Evolutionary conservation across 1,140 invertebrate genomes (phyloP).

Genomic region (Diabrotica undecimpunctata): DNA sequence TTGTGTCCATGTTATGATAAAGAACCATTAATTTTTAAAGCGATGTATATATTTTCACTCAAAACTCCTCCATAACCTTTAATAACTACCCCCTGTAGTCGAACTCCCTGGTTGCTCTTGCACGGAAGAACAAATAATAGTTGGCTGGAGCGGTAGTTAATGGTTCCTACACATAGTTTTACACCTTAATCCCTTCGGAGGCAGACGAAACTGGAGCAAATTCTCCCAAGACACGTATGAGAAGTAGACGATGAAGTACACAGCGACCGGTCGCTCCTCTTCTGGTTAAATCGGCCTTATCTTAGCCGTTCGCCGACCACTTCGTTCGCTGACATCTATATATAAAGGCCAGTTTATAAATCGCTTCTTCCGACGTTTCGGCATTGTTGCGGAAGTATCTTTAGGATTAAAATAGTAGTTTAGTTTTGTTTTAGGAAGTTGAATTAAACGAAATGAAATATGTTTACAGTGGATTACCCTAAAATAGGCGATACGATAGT

Average conservation of each 20-base stretch:
- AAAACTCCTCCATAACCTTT: too few relatives aligned
- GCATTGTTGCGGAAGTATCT: not conserved
- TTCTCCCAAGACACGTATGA: not conserved
- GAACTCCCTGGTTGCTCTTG: too few relatives aligned
- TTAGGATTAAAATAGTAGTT: not conserved
- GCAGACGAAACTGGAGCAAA: not conserved
- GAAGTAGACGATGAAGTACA: not conserved
- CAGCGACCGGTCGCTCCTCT: not conserved
- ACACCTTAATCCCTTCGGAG: not conserved
- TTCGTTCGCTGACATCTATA: not conserved
- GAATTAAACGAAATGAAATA: not conserved
- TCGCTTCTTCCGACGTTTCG: not conserved
- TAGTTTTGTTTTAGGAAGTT: not conserved
- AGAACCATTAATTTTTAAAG: too few relatives aligned
- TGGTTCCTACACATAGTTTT: not conserved
- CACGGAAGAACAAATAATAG: too few relatives aligned
- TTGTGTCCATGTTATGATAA: too few relatives aligned
- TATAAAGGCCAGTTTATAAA: not conserved
- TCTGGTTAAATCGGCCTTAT: not conserved
- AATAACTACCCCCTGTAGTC: too few relatives aligned
- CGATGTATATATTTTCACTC: too few relatives aligned
- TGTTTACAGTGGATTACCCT: too few relatives aligned
- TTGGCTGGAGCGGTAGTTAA: not conserved
- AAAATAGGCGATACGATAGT: too few relatives aligned
- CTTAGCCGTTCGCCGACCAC: slow-evolving; percentile 1